Evolutionary conservation across 2,888 invertebrate species (phyloP).

Genomic region (Ethmia dodecea): DNA sequence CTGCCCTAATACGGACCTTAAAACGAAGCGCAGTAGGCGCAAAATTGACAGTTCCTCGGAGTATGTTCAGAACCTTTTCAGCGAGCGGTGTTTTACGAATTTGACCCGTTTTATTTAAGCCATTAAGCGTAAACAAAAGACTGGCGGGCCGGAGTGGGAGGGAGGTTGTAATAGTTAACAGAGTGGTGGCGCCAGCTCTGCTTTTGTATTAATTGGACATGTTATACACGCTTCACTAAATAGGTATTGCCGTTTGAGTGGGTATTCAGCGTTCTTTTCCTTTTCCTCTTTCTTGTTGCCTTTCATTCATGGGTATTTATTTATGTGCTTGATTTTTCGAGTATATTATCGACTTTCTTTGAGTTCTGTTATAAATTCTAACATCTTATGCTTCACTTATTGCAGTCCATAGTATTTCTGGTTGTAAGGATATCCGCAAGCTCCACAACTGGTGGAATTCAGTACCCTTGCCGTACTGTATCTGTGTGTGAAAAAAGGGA

Average conservation of each 20-base stretch:
- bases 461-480: no score
- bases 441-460: no score
- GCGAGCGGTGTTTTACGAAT: constrained; percentile 61
- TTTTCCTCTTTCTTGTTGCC: constrained; percentile 31
- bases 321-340: no score
- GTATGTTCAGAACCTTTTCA: constrained; percentile 56
- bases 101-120: constrained; percentile 74
- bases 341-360: no score
- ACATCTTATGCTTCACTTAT: no score
- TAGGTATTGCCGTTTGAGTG: constrained; percentile 50
- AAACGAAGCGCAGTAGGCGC: constrained; percentile 35
- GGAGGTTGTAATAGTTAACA: constrained; percentile 66
- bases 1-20: constrained; percentile 49
- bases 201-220: constrained; percentile 69
- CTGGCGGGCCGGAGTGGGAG: constrained; percentile 58
- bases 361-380: no score
- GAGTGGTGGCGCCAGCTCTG: constrained; percentile 49
- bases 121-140: constrained; percentile 75
- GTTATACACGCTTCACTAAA: constrained; percentile 67
- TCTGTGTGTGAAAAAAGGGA: no score
- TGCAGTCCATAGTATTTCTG: no score
- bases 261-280: constrained; percentile 34
- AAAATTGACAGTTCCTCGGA: constrained; percentile 35
- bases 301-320: constrained; percentile 23
- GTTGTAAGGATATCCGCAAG: no score